Conservation (phyloP, 2,113 vertebrate genomes). For the Albula glossodonta region DNA sequence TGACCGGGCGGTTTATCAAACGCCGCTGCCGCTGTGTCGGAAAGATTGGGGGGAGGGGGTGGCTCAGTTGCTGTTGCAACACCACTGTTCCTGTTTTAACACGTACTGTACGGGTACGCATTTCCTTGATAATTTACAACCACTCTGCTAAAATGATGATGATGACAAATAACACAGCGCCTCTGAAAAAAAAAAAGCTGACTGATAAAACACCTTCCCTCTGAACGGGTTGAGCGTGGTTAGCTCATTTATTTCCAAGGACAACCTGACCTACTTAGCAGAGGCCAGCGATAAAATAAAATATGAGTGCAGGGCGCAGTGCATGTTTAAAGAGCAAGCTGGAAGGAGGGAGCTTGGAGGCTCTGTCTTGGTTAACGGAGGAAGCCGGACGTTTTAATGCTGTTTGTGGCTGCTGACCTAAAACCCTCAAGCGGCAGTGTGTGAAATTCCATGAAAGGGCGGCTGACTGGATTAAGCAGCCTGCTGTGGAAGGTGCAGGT, state of each 20-base stretch:
- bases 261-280: constrained; percentile 7
- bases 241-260: constrained; percentile 4
- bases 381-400: neutral
- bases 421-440: neutral
- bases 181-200: neutral
- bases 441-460: neutral
- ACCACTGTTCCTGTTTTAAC: constrained; percentile 2
- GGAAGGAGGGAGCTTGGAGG: neutral
- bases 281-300: neutral
- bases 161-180: neutral
- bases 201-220: neutral
- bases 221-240: neutral
- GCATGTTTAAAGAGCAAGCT: neutral
- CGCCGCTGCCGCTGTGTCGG: neutral
- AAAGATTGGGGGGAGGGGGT: neutral
- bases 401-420: neutral
- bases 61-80: neutral
- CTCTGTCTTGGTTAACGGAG: neutral
- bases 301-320: neutral
- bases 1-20: neutral
- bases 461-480: neutral
- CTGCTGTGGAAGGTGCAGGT: neutral
- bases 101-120: neutral
- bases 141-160: neutral
- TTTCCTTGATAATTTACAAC: constrained; percentile 9